These are phyloP conservation scores for Sinosuthora webbiana DNA, from an alignment of 2,113 vertebrate genomes.

Conservation along the genomic window DNA sequence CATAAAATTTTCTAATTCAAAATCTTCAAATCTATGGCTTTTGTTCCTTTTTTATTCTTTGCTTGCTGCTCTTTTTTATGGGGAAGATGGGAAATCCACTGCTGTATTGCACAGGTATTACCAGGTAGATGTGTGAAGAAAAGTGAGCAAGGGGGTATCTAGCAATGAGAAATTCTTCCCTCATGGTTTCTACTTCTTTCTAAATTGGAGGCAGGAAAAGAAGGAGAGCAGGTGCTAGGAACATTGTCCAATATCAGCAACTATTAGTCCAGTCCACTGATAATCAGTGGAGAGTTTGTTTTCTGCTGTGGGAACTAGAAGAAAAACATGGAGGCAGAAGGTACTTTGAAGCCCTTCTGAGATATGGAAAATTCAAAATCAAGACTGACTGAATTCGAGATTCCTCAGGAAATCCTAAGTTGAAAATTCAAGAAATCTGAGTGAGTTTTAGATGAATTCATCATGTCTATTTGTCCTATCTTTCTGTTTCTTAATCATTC, in stretches of 20 bases:
- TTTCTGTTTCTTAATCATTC: neutral
- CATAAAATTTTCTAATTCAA: neutral
- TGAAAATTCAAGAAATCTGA: neutral
- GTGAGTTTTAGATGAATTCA: neutral
- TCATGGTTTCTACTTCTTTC: neutral
- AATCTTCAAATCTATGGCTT: neutral
- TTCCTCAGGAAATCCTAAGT: neutral
- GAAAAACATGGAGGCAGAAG: neutral
- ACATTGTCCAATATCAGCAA: neutral
- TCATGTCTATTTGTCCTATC: neutral
- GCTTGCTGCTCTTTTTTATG: neutral
- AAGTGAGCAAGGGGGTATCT: neutral
- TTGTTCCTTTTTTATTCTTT: neutral
- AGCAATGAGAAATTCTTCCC: neutral
- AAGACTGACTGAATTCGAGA: neutral
- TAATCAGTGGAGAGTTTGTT: neutral
- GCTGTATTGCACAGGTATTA: neutral
- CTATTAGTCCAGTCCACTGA: neutral
- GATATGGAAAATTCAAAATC: neutral
- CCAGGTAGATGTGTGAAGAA: neutral
- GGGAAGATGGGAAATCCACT: neutral
- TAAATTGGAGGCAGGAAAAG: neutral
- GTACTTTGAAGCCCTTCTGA: neutral
- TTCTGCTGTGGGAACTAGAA: neutral
- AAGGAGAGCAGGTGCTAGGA: neutral